Evolutionary conservation across 2,888 invertebrate species (phyloP).

Genomic region (Drosophila anceps): DNA sequence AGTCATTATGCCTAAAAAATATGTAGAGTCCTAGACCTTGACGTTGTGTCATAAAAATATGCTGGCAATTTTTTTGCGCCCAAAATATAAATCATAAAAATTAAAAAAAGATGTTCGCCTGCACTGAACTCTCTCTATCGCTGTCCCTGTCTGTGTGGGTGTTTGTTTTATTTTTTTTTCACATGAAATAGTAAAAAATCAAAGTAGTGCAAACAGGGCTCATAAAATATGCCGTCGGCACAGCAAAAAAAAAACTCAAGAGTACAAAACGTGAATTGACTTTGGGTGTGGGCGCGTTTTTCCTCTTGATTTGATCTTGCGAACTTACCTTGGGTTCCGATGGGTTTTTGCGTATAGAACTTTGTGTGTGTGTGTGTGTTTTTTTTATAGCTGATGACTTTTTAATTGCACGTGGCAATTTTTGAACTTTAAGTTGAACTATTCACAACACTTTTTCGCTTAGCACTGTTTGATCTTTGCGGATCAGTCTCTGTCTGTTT

Average conservation of each 20-base stretch:
- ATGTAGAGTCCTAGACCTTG: constrained; percentile 62
- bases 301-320: constrained; percentile 56
- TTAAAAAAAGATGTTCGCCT: constrained; percentile 38
- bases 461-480: constrained; percentile 43
- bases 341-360: constrained; percentile 29
- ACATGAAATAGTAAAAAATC: constrained; percentile 77
- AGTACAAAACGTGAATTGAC: constrained; percentile 55
- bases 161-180: constrained; percentile 46
- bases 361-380: constrained; percentile 11
- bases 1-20: constrained; percentile 74
- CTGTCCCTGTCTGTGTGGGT: constrained; percentile 10
- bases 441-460: constrained; percentile 43
- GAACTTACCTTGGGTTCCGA: constrained; percentile 70
- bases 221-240: constrained; percentile 72
- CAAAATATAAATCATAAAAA: constrained; percentile 53
- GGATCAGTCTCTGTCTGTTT: constrained; percentile 54
- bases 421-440: constrained; percentile 14
- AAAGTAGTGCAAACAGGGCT: constrained; percentile 75
- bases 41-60: constrained; percentile 71
- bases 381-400: constrained; percentile 61
- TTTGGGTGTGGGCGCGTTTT: constrained; percentile 57
- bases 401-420: constrained; percentile 66
- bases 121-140: constrained; percentile 5
- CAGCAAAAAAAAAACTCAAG: constrained; percentile 10
- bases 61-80: constrained; percentile 47